phyloP scores from a whole-genome alignment of 2,888 invertebrate genomes.

The Agonum fuliginosum region DNA sequence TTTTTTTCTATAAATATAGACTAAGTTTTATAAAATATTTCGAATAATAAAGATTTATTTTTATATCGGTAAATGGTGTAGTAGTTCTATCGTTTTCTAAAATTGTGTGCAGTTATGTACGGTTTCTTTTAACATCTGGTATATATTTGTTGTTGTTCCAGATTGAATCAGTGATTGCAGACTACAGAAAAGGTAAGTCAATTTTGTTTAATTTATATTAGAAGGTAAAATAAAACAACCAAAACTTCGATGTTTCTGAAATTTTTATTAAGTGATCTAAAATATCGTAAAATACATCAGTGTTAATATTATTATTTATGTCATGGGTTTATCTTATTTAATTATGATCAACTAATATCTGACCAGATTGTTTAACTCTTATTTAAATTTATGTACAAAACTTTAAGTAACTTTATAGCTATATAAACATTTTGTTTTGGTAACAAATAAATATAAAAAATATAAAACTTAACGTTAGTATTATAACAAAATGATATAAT shows the following conservation, averaged over 20 bases:
- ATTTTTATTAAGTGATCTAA: constrained; percentile 28
- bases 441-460: constrained; percentile 43
- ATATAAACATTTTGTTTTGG: constrained; percentile 47
- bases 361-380: constrained; percentile 31
- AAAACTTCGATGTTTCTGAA: constrained; percentile 2
- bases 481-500: constrained; percentile 30
- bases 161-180: too few relatives aligned
- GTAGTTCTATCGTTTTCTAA: too few relatives aligned
- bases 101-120: too few relatives aligned
- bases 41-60: too few relatives aligned
- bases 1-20: too few relatives aligned
- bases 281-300: constrained; percentile 25
- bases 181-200: too few relatives aligned
- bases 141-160: too few relatives aligned
- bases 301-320: constrained; percentile 41
- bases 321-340: constrained; percentile 32
- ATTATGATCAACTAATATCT: constrained; percentile 22
- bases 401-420: constrained; percentile 20
- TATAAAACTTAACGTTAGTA: constrained; percentile 42
- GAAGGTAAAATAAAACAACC: not conserved
- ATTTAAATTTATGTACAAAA: constrained; percentile 38
- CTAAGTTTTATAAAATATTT: too few relatives aligned
- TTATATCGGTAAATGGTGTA: too few relatives aligned
- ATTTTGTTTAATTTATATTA: too few relatives aligned
- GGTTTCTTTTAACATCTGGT: too few relatives aligned